Evolutionary conservation across 2,113 vertebrate species (phyloP), one percentile per base, ranked within the genome.

Genomic region (Lampris megalopsis): DNA sequence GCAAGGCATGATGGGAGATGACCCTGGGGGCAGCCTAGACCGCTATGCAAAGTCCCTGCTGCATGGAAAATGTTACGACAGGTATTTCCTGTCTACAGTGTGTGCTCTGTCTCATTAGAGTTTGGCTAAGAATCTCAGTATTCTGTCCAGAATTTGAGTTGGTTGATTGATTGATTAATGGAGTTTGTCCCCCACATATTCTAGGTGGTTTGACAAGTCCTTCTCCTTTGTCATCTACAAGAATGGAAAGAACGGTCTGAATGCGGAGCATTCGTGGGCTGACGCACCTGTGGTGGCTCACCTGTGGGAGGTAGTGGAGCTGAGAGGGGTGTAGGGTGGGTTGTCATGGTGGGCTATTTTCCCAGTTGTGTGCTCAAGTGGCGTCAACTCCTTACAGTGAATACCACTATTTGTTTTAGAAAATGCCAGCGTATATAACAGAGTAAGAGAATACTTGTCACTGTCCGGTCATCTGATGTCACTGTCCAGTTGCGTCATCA

Each of bases 141-240:
- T 53, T 1, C 49, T n/a, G 37, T 2, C 9, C 0, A 45, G 24
- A 6, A 52, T 9, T 41, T 13, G 5, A 62, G 9, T 9, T 53
- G 47, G 9, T 9, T 53, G 47, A 5, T 9, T 35, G 2, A 53
- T 63, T 69, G 1, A 35, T 2, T 54, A 42, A 11, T 49, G 47
- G 9, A 68, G 36, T 68, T 35, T 42, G 48, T 72, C 13, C 7
- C 38, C 64, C n/a, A 5, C 1, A 1, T 88, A 24, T 24, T 24
- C 24, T 24, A 97, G 97, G 81, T 97, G 97, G 97, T 96, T 96
- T 77, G 97, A 97, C 83, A 97, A 97, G 73, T 97, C 97, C 24
- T 96, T 97, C 82, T 93, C 93, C 0, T 88, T 96, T 1, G 90
- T 97, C 54, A 79, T 94, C 73, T 97, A 94, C 88, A 95, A 94